Evolutionary conservation across 2,113 vertebrate genomes (phyloP), one percentile per base, ranked within the genome.

Genomic region (Callionymus lyra): DNA sequence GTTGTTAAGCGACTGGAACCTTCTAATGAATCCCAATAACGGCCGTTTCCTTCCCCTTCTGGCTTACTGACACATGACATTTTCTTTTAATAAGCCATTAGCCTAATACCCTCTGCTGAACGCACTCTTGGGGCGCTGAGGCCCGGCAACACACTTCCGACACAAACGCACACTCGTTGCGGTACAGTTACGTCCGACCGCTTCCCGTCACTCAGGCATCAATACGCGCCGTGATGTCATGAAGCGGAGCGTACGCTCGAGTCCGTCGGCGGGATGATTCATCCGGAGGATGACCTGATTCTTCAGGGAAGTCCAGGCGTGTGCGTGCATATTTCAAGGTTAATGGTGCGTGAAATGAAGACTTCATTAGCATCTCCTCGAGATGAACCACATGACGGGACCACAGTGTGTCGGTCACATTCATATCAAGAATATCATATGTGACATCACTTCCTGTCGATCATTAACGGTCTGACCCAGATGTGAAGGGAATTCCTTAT

Each of bases 311-410:
- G 47, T 72, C 44, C 31, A 38, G 38, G 44, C 6, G 3, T 36
- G 12, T 32, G 52, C 45, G 41, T 52, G 51, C 59, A 38, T 48
- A 31, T 52, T 47, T 38, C 19, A 42, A 18, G 43, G 17, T 64
- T 79, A 80, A 80, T 77, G 72, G 55, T 2, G 51, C 66, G 10
- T 72, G 50, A 74, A 71, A 78, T 67, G 0, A 56, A 41, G 72
- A 41, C 56, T 71, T 73, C 52, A 75, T 77, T 73, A 63, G 60
- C 65, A 54, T 65, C 46, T 68, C 43, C 34, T 50, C 36, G 31
- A 43, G 39, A 68, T 48, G 60, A 51, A 72, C 40, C 60, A 52
- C 63, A 66, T 47, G 55, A 69, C 18, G 56, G 49, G 45, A 46
- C 62, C 69, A 68, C 72, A 56, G 68, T 62, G 32, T 41, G 69